These are phyloP conservation scores for Rhombomys opimus DNA, from an alignment of 2,113 vertebrate species.

Conservation along the genomic window DNA sequence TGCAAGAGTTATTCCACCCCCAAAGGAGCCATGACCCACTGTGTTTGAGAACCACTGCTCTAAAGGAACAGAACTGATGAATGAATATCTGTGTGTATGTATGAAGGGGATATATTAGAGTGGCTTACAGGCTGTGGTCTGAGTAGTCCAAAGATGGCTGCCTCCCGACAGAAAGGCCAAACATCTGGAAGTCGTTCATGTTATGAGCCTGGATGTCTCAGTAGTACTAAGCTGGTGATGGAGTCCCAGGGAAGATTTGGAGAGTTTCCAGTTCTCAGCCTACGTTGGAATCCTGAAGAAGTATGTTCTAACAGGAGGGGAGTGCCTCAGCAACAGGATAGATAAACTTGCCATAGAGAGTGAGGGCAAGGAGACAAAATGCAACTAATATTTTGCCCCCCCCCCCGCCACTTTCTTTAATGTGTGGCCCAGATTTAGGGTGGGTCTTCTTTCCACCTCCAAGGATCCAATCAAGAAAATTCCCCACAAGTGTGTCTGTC, in stretches of 20 bases:
- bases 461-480: background rate
- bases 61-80: background rate
- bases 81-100: background rate
- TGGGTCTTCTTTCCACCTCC: background rate
- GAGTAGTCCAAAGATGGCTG: background rate
- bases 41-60: background rate
- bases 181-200: background rate
- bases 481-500: background rate
- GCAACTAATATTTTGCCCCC: background rate
- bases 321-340: background rate
- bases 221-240: background rate
- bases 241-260: background rate
- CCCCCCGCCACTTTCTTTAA: background rate
- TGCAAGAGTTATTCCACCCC: background rate
- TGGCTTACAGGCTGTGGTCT: background rate
- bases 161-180: background rate
- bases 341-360: background rate
- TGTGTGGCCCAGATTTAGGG: background rate
- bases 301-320: background rate
- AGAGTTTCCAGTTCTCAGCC: background rate
- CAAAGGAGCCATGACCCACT: background rate
- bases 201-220: background rate
- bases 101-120: background rate
- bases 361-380: background rate
- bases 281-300: background rate